Evolutionary conservation across 2,113 vertebrate genomes (phyloP).

Genomic region (Rhadina sibilatrix): DNA sequence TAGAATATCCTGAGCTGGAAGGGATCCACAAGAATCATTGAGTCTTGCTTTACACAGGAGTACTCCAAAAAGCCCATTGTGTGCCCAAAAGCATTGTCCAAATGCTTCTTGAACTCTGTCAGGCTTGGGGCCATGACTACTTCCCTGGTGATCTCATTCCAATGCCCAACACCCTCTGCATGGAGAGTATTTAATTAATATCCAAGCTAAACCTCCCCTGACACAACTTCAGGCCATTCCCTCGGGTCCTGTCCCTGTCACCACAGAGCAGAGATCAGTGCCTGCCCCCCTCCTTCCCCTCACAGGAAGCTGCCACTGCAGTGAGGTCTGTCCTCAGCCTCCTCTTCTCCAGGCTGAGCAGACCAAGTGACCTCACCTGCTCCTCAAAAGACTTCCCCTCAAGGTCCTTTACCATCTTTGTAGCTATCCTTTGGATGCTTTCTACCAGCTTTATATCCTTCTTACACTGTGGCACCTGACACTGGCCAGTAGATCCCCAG

Average conservation of each 20-base stretch:
- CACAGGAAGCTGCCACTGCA: not conserved
- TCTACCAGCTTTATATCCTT: not conserved
- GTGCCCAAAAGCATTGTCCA: not conserved
- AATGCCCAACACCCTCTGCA: rapidly evolving
- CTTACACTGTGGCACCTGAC: no score
- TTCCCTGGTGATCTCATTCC: not conserved
- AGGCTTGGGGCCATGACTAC: not conserved
- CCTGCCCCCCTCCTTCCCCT: not conserved
- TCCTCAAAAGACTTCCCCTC: not conserved
- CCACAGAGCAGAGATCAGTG: not conserved
- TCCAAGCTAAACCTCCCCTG: not conserved
- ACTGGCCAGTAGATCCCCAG: no score
- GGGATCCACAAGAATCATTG: not conserved
- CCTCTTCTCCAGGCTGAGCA: not conserved
- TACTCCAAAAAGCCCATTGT: not conserved
- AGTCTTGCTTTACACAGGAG: not conserved
- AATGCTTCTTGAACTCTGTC: not conserved
- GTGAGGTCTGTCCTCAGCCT: not conserved
- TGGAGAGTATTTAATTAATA: not conserved
- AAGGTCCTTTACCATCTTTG: not conserved
- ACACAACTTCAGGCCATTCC: not conserved
- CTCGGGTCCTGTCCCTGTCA: not conserved
- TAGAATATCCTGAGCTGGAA: not conserved
- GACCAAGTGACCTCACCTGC: not conserved
- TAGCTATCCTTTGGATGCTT: not conserved